Base-by-base conservation (phyloP, 2,113 vertebrate genomes). In the Polypterus bichir region DNA sequence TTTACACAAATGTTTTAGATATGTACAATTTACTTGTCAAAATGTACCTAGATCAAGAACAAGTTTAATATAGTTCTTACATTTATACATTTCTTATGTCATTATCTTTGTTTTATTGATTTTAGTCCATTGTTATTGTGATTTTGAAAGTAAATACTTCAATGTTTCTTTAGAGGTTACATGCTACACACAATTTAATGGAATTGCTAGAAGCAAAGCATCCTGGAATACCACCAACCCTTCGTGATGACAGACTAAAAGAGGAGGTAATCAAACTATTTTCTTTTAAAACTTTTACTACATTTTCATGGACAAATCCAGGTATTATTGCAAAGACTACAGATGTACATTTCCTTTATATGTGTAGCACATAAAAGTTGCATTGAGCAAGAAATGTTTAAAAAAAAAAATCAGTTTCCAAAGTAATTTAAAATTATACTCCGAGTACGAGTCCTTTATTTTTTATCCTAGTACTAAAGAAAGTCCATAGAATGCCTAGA, bases 121-220 rank as follows among this genome's bases (percentile, higher is more conserved):
- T 45, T 46, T 72, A 6, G 45, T 64, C 7, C 45, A 59, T 27
- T 27, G 0, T 54, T 3, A 48, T 27, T 27, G 27, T 27, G 27
- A 27, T 27, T 52, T 59, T 10, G 11, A 62, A 68, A 54, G 9
- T 69, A 0, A 57, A 72, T 44, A 52, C 53, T 74, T 71, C 54
- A 71, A 0, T 77, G 4, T 69, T 4, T 72, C 47, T 73, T 65
- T 77, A 99, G 95, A 91, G 93, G 72, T 91, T 99, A 74, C 95
- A 99, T 72, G 93, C 96, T 27, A 98, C 96, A 1, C 95, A 97
- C 74, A 99, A 98, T 70, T 71, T 99, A 69, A 92, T 97, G 90
- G 94, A 97, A 69, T 69, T 99, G 59, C 77, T 97, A 46, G 76
- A 67, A 10, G 89, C 91, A 76, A 92, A 97, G 68, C 93, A 97